Evolutionary conservation across 2,888 invertebrate genomes (phyloP).

Genomic region (Euphydryas editha): DNA sequence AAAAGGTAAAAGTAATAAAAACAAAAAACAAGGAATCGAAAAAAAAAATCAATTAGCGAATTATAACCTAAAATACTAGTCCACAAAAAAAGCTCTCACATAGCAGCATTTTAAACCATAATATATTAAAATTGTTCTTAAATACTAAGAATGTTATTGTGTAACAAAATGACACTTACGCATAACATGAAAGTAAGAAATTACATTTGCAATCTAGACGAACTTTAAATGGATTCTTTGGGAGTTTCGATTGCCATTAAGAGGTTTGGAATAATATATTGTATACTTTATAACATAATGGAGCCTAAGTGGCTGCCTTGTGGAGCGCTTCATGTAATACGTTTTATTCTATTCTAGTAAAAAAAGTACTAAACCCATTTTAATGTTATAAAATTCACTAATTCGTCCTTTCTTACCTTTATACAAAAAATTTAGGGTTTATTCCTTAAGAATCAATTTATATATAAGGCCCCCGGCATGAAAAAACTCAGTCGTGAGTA

Average conservation of each 20-base stretch:
- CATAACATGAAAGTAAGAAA: not conserved
- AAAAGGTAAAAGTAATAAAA: too few species aligned
- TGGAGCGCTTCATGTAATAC: not conserved
- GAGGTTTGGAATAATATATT: not conserved
- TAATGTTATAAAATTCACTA: not conserved
- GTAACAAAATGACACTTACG: not conserved
- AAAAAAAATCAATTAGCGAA: too few species aligned
- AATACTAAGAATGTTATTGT: not conserved
- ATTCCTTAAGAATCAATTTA: too few species aligned
- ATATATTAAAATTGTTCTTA: not conserved
- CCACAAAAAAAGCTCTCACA: too few species aligned
- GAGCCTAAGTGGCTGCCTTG: not conserved
- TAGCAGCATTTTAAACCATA: too few species aligned
- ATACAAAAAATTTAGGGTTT: too few species aligned
- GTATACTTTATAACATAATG: conserved; percentile 1
- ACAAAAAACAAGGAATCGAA: too few species aligned
- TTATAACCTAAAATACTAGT: too few species aligned
- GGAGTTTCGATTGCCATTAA: not conserved
- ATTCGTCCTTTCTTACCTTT: not conserved
- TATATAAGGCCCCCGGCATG: too few species aligned
- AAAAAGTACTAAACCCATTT: not conserved
- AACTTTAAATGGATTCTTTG: not conserved
- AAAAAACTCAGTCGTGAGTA: too few species aligned
- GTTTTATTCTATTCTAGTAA: not conserved
- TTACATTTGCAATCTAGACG: conserved; percentile 2